Evolutionary conservation across 2,797 vertebrate genomes (phyloP).

Genomic region (Atherinosoma microstoma): DNA sequence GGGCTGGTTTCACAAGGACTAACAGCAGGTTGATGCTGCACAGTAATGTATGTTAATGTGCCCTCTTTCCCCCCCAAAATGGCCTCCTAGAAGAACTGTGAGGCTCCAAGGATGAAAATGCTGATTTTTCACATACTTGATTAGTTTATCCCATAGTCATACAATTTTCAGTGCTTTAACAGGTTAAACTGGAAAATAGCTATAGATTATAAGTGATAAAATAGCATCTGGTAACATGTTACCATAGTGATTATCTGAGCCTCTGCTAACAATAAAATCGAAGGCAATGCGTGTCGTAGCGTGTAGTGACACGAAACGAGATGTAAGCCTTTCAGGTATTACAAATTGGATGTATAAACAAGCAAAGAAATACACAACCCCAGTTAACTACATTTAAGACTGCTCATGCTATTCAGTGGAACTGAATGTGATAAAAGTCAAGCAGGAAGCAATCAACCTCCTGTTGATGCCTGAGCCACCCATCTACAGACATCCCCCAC

Average conservation of each 20-base stretch:
- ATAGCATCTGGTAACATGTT: neutral
- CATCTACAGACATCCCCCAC: conserved; percentile 31
- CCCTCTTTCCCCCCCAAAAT: neutral
- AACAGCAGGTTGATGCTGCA: conserved; percentile 21
- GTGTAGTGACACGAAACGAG: neutral
- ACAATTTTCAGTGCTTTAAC: neutral
- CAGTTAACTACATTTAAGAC: conserved; percentile 5
- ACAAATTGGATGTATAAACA: neutral
- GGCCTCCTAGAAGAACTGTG: neutral
- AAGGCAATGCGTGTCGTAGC: neutral
- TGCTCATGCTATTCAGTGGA: conserved; percentile 32
- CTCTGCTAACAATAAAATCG: neutral
- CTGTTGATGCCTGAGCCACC: conserved; percentile 64
- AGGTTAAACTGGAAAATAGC: neutral
- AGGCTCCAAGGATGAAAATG: neutral
- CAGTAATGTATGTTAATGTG: conserved; percentile 11
- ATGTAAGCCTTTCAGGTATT: neutral
- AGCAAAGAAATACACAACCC: conserved; percentile 12
- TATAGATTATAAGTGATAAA: neutral
- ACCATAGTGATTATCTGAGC: conserved; percentile 6
- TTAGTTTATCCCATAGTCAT: conserved; percentile 1
- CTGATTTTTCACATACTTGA: neutral
- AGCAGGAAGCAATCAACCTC: conserved; percentile 62
- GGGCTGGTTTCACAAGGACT: conserved; percentile 39
- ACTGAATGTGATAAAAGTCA: conserved; percentile 50